phyloP scores from a whole-genome alignment of 1,140 invertebrate species.

The Neodiprion pinetum region DNA sequence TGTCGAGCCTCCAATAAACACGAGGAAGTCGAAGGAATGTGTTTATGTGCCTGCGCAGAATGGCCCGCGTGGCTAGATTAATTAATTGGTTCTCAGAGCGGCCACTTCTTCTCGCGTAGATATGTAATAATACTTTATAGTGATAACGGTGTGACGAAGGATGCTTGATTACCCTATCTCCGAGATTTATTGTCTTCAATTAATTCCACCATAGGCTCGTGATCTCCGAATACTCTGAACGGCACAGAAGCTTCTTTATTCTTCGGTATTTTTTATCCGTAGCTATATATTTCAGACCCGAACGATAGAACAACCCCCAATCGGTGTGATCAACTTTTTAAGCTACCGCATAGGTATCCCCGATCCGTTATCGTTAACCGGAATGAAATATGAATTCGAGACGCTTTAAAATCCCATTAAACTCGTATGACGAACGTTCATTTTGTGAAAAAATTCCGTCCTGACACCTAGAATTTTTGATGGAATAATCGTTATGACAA shows the following conservation, averaged over 20 bases:
- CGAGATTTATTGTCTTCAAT: neutral
- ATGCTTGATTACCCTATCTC: neutral
- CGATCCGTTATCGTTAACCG: neutral
- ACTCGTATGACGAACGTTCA: neutral
- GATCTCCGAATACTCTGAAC: too few species aligned
- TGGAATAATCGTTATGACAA: too few species aligned
- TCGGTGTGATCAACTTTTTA: too few species aligned
- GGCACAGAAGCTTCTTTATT: too few species aligned
- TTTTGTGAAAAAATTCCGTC: too few species aligned
- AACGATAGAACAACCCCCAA: too few species aligned
- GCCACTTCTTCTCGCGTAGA: neutral
- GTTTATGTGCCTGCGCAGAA: neutral
- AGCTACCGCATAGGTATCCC: too few species aligned
- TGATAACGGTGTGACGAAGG: neutral
- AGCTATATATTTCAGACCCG: too few species aligned
- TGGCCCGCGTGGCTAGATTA: neutral
- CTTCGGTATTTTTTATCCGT: too few species aligned
- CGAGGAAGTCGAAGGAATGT: too few species aligned
- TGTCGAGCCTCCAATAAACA: too few species aligned
- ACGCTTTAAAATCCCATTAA: neutral
- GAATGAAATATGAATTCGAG: neutral
- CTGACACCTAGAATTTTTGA: too few species aligned
- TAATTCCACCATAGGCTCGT: neutral
- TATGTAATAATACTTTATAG: neutral
- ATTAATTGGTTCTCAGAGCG: constrained; percentile 1